These are phyloP conservation scores for Neodiprion lecontei DNA, from an alignment of 1,140 invertebrate genomes.

Conservation along the genomic window DNA sequence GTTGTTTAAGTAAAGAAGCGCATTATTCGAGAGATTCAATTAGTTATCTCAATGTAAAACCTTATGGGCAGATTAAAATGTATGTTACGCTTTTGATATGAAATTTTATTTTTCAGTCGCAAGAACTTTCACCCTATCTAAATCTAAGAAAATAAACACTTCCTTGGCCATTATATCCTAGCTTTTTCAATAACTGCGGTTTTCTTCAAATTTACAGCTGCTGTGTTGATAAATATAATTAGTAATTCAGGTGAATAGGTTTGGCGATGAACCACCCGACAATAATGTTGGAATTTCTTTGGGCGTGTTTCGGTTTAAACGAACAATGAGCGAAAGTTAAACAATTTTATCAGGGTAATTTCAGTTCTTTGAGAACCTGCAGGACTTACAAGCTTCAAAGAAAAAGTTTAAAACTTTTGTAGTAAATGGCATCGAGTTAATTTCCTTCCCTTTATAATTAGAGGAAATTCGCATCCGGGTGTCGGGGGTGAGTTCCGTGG, in stretches of 20 bases:
- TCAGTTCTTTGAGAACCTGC: neutral
- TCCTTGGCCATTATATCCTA: neutral
- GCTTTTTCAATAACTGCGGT: too few relatives aligned
- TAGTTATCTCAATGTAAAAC: too few relatives aligned
- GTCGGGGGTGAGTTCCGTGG: neutral
- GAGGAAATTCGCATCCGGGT: conserved; percentile 6
- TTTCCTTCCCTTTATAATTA: conserved; percentile 15
- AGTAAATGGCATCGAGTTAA: conserved; percentile 14
- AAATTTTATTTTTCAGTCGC: neutral
- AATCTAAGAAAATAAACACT: neutral
- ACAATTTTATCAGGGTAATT: conserved; percentile 6
- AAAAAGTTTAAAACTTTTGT: conserved; percentile 1
- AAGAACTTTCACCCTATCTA: neutral
- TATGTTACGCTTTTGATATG: neutral
- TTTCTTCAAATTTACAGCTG: too few relatives aligned
- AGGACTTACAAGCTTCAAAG: neutral
- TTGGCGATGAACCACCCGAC: neutral
- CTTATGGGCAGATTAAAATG: too few relatives aligned
- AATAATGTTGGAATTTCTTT: neutral
- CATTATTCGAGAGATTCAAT: too few relatives aligned
- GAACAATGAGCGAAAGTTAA: neutral
- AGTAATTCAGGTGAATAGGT: too few relatives aligned
- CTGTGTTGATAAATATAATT: too few relatives aligned
- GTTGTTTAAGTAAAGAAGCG: too few relatives aligned
- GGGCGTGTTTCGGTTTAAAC: neutral